Base-by-base conservation (phyloP, 1,140 invertebrate species). In the Leptinotarsa undecemlineata region DNA sequence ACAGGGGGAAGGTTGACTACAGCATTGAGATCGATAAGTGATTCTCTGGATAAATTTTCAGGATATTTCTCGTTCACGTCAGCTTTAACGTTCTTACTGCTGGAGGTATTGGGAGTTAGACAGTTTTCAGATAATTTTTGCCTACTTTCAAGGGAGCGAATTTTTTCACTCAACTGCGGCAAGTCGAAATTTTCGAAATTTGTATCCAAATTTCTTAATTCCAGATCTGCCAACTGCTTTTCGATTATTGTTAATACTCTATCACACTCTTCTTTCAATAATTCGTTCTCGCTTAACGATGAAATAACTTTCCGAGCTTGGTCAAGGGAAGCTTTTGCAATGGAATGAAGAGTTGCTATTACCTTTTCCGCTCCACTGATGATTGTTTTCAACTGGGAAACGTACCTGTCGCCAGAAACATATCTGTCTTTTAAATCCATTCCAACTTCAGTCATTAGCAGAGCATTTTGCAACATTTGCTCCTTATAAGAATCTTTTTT, bases 1-100 rank as follows among this genome's bases (percentile, higher is more conserved):
- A 86, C 84, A 21, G 85, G 81, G 15, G 85, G 85, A 67, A 86
- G 76, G 78, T 84, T 86, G 1, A 81, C 80, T 6, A 84, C 80
- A 74, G 80, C 85, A 71, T 84, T 82, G 11, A 86, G 73, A 76
- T 85, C 84, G n/a, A 85, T 84, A 14, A 85, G 70, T 15, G 84
- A 86, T 63, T 86, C 84, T 70, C 81, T 80, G 3, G 85, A 86
- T 77, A 83, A 80, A 72, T 83, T 85, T 75, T 85, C 85, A 5
- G 85, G 85, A 74, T 86, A 86, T 76, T 85, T 86, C 78, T 86
- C 85, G 76, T 86, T 82, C 2, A 85, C 76, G 71, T 86, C 85
- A 20, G 81, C 48, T 75, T 75, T 63, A 71, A 77, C 20, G 33
- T 23, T 64, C 61, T 66, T 72, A 63, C 78, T 81, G 26, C 76